These are phyloP conservation scores for Tipula vernalis DNA, from an alignment of 2,888 invertebrate species.

Conservation along the genomic window DNA sequence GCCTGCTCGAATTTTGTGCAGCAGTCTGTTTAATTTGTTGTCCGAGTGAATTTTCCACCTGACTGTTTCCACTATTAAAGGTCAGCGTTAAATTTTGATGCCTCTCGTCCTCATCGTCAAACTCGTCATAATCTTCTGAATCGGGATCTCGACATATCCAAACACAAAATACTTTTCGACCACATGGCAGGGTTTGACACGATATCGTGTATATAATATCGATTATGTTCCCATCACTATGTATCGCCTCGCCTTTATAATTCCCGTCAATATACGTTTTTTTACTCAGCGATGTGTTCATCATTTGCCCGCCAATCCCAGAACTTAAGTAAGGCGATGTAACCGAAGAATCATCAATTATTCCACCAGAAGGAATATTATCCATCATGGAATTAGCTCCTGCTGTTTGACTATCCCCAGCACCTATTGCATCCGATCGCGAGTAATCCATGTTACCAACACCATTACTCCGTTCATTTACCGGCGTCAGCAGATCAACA, in stretches of 20 bases:
- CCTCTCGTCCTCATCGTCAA: constrained; percentile 19
- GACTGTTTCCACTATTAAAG: constrained; percentile 34
- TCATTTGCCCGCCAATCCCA: neutral
- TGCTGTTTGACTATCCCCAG: neutral
- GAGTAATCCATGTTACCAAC: constrained; percentile 13
- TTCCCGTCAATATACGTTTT: constrained; percentile 21
- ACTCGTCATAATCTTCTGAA: constrained; percentile 21
- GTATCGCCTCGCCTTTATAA: constrained; percentile 24
- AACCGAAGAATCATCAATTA: constrained; percentile 9
- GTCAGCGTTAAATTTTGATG: constrained; percentile 33
- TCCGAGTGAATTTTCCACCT: constrained; percentile 30
- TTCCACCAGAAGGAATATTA: neutral
- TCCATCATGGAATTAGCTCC: neutral
- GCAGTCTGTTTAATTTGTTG: constrained; percentile 24
- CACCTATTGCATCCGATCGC: constrained; percentile 4
- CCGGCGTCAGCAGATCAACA: constrained; percentile 20
- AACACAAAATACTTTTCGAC: constrained; percentile 44
- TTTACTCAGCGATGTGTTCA: constrained; percentile 10
- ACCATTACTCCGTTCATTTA: constrained; percentile 17
- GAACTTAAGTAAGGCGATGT: neutral
- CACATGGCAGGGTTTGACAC: constrained; percentile 38
- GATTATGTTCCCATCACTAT: constrained; percentile 23
- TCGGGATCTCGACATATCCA: constrained; percentile 45
- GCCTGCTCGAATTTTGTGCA: constrained; percentile 33
- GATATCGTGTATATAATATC: constrained; percentile 40